These are phyloP conservation scores for Selenia dentaria DNA, from an alignment of 2,888 invertebrate genomes.

Conservation along the genomic window DNA sequence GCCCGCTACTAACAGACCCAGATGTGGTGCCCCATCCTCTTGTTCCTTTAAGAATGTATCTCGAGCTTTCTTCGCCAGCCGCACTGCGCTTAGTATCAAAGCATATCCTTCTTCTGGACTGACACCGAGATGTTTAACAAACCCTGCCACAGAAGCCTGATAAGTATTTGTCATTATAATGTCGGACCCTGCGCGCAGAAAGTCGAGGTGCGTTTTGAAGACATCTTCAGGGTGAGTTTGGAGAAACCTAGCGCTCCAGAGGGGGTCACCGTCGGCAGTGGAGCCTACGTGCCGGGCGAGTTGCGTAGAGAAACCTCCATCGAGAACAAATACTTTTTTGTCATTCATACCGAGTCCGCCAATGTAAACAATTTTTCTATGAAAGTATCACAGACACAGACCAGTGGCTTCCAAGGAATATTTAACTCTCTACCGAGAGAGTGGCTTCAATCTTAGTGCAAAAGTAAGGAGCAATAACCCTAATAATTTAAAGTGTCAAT, in stretches of 20 bases:
- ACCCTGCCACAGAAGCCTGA: slow-evolving; percentile 92
- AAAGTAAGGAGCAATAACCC: no score
- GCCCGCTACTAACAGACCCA: slow-evolving; percentile 88
- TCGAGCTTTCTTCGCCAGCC: slow-evolving; percentile 88
- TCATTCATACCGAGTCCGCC: neutral
- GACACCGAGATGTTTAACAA: slow-evolving; percentile 88
- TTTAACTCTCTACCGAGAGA: no score
- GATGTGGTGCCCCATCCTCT: slow-evolving; percentile 35
- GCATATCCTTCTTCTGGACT: slow-evolving; percentile 87
- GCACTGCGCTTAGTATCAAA: slow-evolving; percentile 89
- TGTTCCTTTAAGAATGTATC: slow-evolving; percentile 83
- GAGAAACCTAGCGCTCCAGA: slow-evolving; percentile 94
- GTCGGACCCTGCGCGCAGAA: slow-evolving; percentile 93
- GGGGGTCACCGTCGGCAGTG: slow-evolving; percentile 91
- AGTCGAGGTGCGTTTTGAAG: slow-evolving; percentile 91
- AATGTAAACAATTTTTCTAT: no score
- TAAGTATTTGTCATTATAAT: slow-evolving; percentile 95
- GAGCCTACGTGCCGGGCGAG: slow-evolving; percentile 88
- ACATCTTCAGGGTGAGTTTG: slow-evolving; percentile 91
- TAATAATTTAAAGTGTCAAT: no score
- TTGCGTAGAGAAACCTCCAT: slow-evolving; percentile 93
- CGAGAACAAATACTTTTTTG: slow-evolving; percentile 69
- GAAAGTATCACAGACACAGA: no score
- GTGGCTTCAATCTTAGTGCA: no score
- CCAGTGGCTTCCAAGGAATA: no score